Base-by-base conservation (phyloP, 2,797 vertebrate genomes). In the Epinephelus malabaricus region DNA sequence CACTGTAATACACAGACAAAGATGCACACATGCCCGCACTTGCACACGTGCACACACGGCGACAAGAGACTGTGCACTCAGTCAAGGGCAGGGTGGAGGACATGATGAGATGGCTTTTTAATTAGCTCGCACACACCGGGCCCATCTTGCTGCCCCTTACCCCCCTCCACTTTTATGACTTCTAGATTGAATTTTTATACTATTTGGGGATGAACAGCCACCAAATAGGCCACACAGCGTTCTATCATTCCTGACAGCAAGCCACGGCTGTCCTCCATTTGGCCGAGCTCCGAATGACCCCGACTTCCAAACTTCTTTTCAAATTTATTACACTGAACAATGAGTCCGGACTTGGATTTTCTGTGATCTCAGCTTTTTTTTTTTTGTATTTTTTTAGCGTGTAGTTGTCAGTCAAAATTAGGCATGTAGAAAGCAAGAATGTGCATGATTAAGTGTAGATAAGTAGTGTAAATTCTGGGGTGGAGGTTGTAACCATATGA, bases 91-190 rank as follows among this genome's bases (percentile, higher is more conserved):
- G 59, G 53, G 54, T 91, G 86, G 90, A 95, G 92, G 93, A 93
- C 90, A 75, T 92, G 92, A 92, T 92, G 92, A 92, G 92, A 94
- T 94, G 89, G 92, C 91, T 94, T 94, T 94, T 93, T 95, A 94
- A 94, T 94, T 94, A 94, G 92, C 89, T 84, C 38, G 84, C 86
- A 64, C 93, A 92, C 91, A 92, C 90, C 83, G 76, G 86, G 85
- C 89, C 83, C 87, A 88, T 93, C 90, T 83, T 76, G 79, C 85
- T 89, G 80, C 87, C 86, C 82, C 86, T 88, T 85, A 86, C 90
- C 89, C 86, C 82, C 87, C 87, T 82, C 82, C 83, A 77, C 87
- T 91, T 94, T 91, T 93, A 92, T 87, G 88, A 92, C 86, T 91
- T 88, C 90, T 93, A 91, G 88, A 94, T 94, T 92, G 88, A 92